Conservation (phyloP, 2,888 invertebrate genomes). For the Sympetrum striolatum region DNA sequence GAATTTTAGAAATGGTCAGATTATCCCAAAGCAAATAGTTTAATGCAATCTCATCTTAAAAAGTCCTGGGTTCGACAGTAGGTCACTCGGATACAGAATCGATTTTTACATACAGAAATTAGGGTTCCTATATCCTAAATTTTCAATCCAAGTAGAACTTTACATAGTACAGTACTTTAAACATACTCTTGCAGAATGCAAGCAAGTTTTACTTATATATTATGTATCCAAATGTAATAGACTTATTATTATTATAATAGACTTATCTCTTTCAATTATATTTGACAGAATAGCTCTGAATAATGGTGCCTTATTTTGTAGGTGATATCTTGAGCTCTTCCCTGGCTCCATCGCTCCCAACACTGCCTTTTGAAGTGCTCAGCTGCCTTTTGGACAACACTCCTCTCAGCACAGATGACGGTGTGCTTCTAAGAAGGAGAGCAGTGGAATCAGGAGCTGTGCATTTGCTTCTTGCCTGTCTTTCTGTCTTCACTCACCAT, state of each 20-base stretch:
- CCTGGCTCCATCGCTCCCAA: constrained; percentile 72
- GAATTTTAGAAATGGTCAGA: too few species aligned
- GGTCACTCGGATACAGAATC: too few species aligned
- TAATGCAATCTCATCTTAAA: too few species aligned
- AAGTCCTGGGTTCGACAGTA: too few species aligned
- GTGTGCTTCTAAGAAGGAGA: constrained; percentile 75
- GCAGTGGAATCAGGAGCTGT: constrained; percentile 86
- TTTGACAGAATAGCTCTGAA: background rate
- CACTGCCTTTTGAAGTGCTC: constrained; percentile 80
- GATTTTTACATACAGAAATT: too few species aligned
- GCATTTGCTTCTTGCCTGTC: constrained; percentile 83
- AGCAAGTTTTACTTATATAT: too few species aligned
- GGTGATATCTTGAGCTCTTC: constrained; percentile 76
- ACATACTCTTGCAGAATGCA: too few species aligned
- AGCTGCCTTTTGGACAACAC: constrained; percentile 78
- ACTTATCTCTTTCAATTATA: background rate
- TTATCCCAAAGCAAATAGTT: too few species aligned
- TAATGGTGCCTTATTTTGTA: constrained; percentile 53
- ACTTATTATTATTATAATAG: too few species aligned
- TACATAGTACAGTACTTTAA: too few species aligned
- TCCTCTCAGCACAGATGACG: constrained; percentile 78
- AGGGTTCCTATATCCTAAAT: too few species aligned
- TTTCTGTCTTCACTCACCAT: constrained; percentile 89
- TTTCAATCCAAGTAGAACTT: too few species aligned
- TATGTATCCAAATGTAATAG: background rate